Evolutionary conservation across 2,888 invertebrate species (phyloP), one percentile per base, ranked within the genome.

Genomic region (Tetragonisca angustula): DNA sequence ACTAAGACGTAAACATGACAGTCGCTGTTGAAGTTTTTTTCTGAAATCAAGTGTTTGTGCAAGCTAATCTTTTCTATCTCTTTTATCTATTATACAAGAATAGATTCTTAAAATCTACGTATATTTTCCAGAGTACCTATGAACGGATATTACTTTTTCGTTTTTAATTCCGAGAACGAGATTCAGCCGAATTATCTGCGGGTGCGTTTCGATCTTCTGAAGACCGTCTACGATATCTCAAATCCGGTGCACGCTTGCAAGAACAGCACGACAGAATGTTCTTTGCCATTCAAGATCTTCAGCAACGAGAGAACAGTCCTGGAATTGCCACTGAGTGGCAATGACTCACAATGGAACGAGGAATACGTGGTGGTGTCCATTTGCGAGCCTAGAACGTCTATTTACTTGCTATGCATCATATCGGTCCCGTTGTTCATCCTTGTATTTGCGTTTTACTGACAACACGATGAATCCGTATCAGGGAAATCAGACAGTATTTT

Each of bases 101-200:
- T 17, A 32, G 21, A 32, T 32, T 32, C 2, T 32, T 32, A 11
- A 62, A 62, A n/a, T n/a, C 21, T n/a, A 32, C 27, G 36, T 43
- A 43, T 56, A 13, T 17, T 74, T 56, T 95, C 88, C 93, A 97
- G 97, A 89, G 96, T 97, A 0, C 97, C 97, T 71, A 95, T 96
- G 0, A 97, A 97, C 89, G 97, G 97, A 13, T 97, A 97, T 93
- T 97, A 97, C 91, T 97, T 97, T 95, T 97, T 97, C 95, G 97
- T 97, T 0, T 97, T 97, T 95, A 97, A 97, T 93, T 97, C 97
- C 11, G 97, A 97, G 93, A 97, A 97, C 92, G 97, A 97, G 90
- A 95, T 97, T 1, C 96, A 97, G 92, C 95, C 95, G 13, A 97
- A 97, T 94, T 97, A 96, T 93, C 95, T 97, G 52, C 95, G 96